These are phyloP conservation scores for Urocolius indicus DNA, from an alignment of 2,113 vertebrate species.

Conservation along the genomic window DNA sequence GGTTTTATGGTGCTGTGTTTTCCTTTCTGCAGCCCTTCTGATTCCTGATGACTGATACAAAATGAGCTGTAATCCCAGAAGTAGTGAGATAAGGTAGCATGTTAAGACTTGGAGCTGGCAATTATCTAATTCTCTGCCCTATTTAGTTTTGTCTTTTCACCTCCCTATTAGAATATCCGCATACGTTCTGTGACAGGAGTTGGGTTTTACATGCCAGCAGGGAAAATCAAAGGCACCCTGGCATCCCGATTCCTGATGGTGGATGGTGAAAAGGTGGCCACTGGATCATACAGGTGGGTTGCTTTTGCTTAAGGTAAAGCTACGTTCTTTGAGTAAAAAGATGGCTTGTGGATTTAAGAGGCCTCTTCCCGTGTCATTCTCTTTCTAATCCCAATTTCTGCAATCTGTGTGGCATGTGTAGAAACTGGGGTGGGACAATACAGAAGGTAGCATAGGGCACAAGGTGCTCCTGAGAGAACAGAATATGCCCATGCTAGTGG, in stretches of 20 bases:
- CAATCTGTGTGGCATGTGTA: background rate
- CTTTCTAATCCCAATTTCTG: background rate
- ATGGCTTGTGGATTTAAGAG: background rate
- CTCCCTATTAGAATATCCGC: constrained; percentile 85
- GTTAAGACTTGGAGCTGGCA: constrained; percentile 21
- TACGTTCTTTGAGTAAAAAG: background rate
- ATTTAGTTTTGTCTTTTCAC: constrained; percentile 36
- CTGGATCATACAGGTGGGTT: constrained; percentile 90
- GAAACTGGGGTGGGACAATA: background rate
- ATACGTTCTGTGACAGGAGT: constrained; percentile 85
- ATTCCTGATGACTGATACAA: background rate
- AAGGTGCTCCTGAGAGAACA: background rate
- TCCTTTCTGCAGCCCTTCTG: background rate
- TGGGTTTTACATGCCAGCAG: constrained; percentile 85
- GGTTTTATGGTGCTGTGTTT: background rate
- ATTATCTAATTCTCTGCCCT: constrained; percentile 24
- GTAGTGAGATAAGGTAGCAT: background rate
- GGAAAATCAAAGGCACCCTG: constrained; percentile 86
- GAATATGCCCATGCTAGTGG: background rate
- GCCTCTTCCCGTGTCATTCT: background rate
- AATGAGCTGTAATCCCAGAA: constrained; percentile 16
- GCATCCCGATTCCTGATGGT: constrained; percentile 92
- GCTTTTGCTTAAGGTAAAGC: background rate
- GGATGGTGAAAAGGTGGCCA: constrained; percentile 93
- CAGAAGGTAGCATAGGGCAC: background rate